Base-by-base conservation (phyloP, 2,888 invertebrate genomes). In the Drosophila leonis region DNA sequence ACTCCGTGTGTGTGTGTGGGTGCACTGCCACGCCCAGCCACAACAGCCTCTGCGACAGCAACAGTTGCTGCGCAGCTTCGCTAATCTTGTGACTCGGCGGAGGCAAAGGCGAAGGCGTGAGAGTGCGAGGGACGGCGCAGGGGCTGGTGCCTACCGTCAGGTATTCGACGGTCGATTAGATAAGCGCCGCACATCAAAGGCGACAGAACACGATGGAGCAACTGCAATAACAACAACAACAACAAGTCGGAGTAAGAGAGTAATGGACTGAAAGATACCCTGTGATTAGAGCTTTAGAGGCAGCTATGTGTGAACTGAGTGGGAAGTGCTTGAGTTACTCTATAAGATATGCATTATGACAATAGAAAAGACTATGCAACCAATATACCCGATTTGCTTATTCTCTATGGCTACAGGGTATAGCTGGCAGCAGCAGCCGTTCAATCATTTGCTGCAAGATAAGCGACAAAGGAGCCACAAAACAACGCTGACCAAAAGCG, bases 171-270 rank as follows among this genome's bases (percentile, higher is more conserved):
- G 49, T 49, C 60, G 83, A 83, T 83, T 81, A 86, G 83, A 83
- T 83, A 81, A 80, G 73, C 74, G 65, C 57, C 46, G 52, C 44
- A 80, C 81, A 78, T 78, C 81, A 79, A 82, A 81, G 73, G 71
- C 66, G 71, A 75, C 63, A 41, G n/a, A n/a, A 9, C 56, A 33
- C 41, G 33, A 70, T 61, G 72, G 56, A 70, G 63, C 64, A 67
- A 42, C 48, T 60, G 31, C 59, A 65, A 12, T 44, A 57, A 29
- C 51, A 65, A 12, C 41, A 57, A 24, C n/a, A n/a, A n/a, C 44
- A 65, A 29, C 39, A 61, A 18, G n/a, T 6, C 0, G 2, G 1
- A 39, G 3, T 2, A 20, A 0, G 12, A 12, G 31, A n/a, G 27
- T 6, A 1, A 4, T 27, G 9, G n/a, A n/a, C 37, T 27, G 12